phyloP scores from a whole-genome alignment of 2,113 vertebrate genomes.

The Uropsilus gracilis region DNA sequence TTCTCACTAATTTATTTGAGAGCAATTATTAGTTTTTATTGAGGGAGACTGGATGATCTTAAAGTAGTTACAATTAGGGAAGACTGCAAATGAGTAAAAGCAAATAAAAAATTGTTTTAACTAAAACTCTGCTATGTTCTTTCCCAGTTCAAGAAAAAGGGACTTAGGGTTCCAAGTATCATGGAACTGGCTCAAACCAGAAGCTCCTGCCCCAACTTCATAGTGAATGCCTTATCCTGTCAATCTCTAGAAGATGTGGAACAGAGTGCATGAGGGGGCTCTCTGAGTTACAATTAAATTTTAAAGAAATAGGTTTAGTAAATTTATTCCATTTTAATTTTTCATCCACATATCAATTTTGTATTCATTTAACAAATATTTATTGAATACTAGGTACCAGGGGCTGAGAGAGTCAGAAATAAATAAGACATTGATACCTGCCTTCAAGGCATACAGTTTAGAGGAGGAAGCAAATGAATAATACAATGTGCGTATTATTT shows the following conservation, averaged over 20 bases:
- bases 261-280: not conserved
- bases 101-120: constrained; percentile 38
- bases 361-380: constrained; percentile 50
- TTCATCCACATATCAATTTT: not conserved
- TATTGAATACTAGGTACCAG: not conserved
- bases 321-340: constrained; percentile 36
- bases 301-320: constrained; percentile 14
- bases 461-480: constrained; percentile 1
- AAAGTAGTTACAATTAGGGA: constrained; percentile 60
- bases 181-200: not conserved
- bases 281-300: not conserved
- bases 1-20: constrained; percentile 78
- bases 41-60: constrained; percentile 43
- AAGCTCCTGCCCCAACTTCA: not conserved
- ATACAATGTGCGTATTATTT: not conserved
- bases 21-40: constrained; percentile 74
- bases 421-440: constrained; percentile 13
- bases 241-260: not conserved
- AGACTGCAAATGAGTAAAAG: constrained; percentile 56
- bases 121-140: not conserved
- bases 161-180: not conserved
- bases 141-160: constrained; percentile 17
- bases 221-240: not conserved
- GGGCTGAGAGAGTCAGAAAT: not conserved
- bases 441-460: not conserved